Base-by-base conservation (phyloP, 2,797 vertebrate species). In the Sciaenops ocellatus region DNA sequence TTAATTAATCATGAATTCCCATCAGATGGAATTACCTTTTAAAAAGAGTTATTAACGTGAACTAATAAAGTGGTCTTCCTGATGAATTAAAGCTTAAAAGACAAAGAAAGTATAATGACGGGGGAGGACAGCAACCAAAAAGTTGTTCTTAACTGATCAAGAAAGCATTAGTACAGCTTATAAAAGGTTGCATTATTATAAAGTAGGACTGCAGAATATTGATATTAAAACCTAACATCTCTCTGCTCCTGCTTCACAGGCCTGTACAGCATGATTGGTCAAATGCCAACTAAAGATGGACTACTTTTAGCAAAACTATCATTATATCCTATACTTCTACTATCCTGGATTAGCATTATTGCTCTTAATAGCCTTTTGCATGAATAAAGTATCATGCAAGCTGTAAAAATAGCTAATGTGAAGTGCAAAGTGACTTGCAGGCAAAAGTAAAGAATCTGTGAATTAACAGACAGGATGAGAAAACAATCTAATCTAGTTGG, bases 251-350 rank as follows among this genome's bases (percentile, higher is more conserved):
- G 28, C 15, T 8, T 22, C n/a, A 52, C 7, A 78, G 42, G 24
- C 3, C 15, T 3, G 2, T 6, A n/a, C 7, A 66, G 9, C 16
- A 12, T 73, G 41, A 22, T 41, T 6, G 28, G n/a, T 24, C 5
- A 69, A 34, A 62, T 54, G 55, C 59, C 66, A 71, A 7, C 30
- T 46, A 46, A 56, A 17, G 47, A 64, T 34, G 59, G 28, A 16
- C 7, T 52, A 12, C 34, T 9, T 38, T 38, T 50, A 26, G 34
- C 13, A 28, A 57, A 57, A 30, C 38, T 41, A n/a, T 47, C 28
- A 20, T 20, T 28, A n/a, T 24, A 57, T 26, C 22, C 22, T 57
- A 26, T 22, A 71, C 20, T 67, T 73, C 42, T 20, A 22, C 1
- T 15, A 51, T 38, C 11, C 8, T 48, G 42, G 22, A 5, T 46